Percentiles rank a stretch among this genome's conserved stretches.
Conservation (phyloP, 2,888 invertebrate genomes). For the Drosophila flavopinicola region DNA sequence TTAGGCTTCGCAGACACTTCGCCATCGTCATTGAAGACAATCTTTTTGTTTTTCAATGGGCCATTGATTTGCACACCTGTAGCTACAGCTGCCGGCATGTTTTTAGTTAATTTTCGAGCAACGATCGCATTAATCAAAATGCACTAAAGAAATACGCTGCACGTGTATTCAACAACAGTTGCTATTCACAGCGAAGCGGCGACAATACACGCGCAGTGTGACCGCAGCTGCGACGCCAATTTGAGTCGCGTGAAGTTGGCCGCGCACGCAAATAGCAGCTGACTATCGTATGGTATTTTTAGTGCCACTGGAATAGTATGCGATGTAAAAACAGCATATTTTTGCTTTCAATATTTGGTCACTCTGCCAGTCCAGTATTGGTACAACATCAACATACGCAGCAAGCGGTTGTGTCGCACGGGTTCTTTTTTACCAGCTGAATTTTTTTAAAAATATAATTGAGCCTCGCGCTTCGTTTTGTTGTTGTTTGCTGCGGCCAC, state of each 20-base stretch:
- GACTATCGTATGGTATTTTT: neutral
- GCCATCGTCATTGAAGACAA: constrained; percentile 80
- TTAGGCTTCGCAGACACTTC: constrained; percentile 48
- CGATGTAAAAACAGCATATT: constrained; percentile 1
- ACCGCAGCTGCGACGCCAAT: neutral
- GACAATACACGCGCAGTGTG: neutral
- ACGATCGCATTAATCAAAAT: constrained; percentile 37
- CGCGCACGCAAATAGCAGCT: neutral
- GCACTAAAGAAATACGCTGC: constrained; percentile 28
- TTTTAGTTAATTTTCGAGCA: constrained; percentile 12
- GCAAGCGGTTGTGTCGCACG: constrained; percentile 49
- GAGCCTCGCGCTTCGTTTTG: constrained; percentile 43
- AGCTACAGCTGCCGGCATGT: constrained; percentile 70
- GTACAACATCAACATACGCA: constrained; percentile 35
- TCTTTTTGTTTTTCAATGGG: constrained; percentile 77
- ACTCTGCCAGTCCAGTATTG: constrained; percentile 14
- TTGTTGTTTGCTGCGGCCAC: constrained; percentile 32
- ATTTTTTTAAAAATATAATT: constrained; percentile 35
- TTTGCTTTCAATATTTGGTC: neutral
- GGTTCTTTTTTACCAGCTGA: constrained; percentile 19
- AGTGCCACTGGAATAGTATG: neutral
- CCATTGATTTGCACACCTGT: constrained; percentile 44
- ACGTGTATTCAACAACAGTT: constrained; percentile 55
- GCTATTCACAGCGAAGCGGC: constrained; percentile 37
- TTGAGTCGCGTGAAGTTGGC: neutral